Percentiles rank a stretch among this genome's conserved stretches.
Evolutionary conservation across 1,140 invertebrate species (phyloP).

Genomic region (Matsumurasca onukii): DNA sequence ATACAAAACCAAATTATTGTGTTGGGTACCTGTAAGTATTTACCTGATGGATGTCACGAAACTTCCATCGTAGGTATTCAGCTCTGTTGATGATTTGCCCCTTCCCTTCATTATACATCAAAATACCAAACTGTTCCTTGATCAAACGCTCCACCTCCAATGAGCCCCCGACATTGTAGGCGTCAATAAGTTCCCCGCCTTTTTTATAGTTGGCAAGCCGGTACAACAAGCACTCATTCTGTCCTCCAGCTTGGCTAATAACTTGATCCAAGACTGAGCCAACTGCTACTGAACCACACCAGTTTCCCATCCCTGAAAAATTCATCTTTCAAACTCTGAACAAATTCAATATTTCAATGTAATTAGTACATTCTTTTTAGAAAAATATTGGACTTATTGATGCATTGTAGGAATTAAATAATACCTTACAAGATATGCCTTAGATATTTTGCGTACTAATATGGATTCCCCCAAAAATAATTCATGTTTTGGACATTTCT

Average conservation of each 20-base stretch:
- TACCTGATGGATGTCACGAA: conserved; percentile 79
- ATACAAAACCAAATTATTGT: too few species aligned
- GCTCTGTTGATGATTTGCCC: conserved; percentile 84
- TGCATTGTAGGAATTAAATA: too few species aligned
- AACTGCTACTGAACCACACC: conserved; percentile 48
- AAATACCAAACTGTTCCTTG: conserved; percentile 80
- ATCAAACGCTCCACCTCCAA: conserved; percentile 83
- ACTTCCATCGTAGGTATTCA: conserved; percentile 93
- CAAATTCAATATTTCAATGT: too few species aligned
- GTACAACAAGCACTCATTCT: conserved; percentile 84
- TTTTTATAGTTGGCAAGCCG: conserved; percentile 88
- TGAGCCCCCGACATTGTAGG: conserved; percentile 79
- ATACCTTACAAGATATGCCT: too few species aligned
- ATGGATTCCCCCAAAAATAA: too few species aligned
- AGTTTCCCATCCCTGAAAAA: conserved; percentile 33
- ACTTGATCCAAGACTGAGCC: conserved; percentile 83
- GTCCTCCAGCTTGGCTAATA: conserved; percentile 79
- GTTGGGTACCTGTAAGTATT: too few species aligned
- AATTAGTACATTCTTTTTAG: too few species aligned
- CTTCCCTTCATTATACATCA: conserved; percentile 88
- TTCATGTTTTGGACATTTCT: too few species aligned
- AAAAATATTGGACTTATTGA: too few species aligned
- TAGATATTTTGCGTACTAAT: too few species aligned
- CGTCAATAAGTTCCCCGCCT: conserved; percentile 80
- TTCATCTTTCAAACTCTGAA: too few species aligned